These are phyloP conservation scores for Cyaniris semiargus DNA, from an alignment of 2,888 invertebrate genomes.

Conservation along the genomic window DNA sequence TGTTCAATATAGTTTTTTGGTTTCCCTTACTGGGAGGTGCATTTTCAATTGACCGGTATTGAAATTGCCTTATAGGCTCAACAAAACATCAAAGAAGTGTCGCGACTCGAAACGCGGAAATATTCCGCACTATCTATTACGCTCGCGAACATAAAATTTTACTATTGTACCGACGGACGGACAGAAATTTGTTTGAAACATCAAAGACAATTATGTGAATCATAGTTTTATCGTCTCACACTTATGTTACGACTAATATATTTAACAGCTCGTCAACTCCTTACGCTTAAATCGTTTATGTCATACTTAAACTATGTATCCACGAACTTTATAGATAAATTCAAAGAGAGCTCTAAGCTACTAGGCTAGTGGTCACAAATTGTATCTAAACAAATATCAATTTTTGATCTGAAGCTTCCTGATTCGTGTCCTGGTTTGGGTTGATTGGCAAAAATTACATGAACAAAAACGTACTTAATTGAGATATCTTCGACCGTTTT, in stretches of 20 bases:
- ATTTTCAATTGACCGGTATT: neutral
- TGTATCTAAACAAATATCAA: neutral
- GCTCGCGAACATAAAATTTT: neutral
- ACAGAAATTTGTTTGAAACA: neutral
- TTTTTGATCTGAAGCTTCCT: neutral
- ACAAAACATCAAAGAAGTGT: neutral
- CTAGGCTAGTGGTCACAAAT: neutral
- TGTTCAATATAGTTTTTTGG: neutral
- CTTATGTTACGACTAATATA: neutral
- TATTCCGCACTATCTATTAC: neutral
- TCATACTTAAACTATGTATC: neutral
- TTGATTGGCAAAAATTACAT: neutral
- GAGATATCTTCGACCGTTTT: neutral
- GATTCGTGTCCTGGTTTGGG: neutral
- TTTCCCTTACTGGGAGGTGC: neutral
- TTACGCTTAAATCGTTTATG: neutral
- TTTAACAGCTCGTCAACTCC: neutral
- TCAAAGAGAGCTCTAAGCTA: neutral
- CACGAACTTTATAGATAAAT: neutral
- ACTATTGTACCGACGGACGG: neutral
- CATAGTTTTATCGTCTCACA: neutral
- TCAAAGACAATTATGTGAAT: conserved; percentile 10
- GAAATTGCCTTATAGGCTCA: neutral
- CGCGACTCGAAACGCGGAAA: neutral
- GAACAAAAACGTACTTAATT: too few relatives aligned